Percentiles rank a stretch among this genome's conserved stretches.
These are phyloP conservation scores for Bombyx huttoni DNA, from an alignment of 2,888 invertebrate species.

Conservation along the genomic window DNA sequence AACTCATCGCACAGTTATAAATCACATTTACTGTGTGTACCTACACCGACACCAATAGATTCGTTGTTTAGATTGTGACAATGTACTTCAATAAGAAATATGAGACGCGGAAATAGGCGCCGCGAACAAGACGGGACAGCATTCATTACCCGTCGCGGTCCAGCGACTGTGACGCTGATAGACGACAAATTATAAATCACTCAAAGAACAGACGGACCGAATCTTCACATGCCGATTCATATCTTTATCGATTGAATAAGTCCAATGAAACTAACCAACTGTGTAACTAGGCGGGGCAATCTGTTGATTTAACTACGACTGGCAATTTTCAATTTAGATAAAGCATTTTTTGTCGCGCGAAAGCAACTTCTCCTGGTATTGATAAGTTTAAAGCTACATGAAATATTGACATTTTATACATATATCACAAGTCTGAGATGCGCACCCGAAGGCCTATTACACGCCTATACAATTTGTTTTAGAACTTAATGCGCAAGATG, in stretches of 20 bases:
- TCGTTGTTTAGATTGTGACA: conserved; percentile 20
- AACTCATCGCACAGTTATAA: conserved; percentile 5
- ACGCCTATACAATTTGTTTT: too few species aligned
- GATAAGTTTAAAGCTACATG: too few species aligned
- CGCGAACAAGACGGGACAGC: conserved; percentile 33
- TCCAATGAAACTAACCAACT: conserved; percentile 13
- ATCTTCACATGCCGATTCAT: conserved; percentile 30
- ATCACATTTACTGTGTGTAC: conserved; percentile 6
- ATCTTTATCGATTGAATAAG: conserved; percentile 25
- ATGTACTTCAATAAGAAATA: conserved; percentile 36
- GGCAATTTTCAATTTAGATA: background rate
- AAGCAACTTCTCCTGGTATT: too few species aligned
- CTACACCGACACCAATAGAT: conserved; percentile 11
- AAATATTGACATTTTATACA: too few species aligned
- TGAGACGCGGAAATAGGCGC: conserved; percentile 47
- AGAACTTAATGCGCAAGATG: too few species aligned
- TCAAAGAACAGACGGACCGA: conserved; percentile 30
- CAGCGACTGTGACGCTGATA: conserved; percentile 34
- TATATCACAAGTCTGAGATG: too few species aligned
- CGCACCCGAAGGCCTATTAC: too few species aligned
- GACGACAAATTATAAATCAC: conserved; percentile 44
- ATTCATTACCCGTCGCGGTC: conserved; percentile 40
- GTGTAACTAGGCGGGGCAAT: background rate
- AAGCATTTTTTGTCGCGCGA: background rate
- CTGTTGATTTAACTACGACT: background rate